These are phyloP conservation scores for Dipodomys merriami DNA, from an alignment of 2,113 vertebrate species.

Conservation along the genomic window DNA sequence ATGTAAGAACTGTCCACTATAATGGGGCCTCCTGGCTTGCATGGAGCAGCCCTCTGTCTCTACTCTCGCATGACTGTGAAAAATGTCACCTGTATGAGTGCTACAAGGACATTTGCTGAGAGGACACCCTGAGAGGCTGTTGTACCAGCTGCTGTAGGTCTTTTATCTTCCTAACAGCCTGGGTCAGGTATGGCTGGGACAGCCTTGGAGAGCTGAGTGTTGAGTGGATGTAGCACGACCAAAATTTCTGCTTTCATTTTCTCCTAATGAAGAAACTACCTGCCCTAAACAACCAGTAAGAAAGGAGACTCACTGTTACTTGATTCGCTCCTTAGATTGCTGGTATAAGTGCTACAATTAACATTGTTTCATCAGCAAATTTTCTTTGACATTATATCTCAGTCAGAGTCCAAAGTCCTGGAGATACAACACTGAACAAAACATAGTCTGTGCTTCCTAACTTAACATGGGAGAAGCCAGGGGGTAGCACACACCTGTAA, in stretches of 20 bases:
- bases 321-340: neutral
- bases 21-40: no score
- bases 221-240: neutral
- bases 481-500: neutral
- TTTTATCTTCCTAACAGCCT: neutral
- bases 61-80: neutral
- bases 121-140: neutral
- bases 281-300: neutral
- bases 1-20: no score
- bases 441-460: neutral
- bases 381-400: neutral
- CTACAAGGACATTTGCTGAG: neutral
- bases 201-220: neutral
- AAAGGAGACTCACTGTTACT: neutral
- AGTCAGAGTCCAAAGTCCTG: neutral
- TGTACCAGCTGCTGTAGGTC: neutral
- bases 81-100: neutral
- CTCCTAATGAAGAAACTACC: neutral
- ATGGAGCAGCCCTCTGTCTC: no score
- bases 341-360: neutral
- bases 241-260: neutral
- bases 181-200: neutral
- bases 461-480: neutral
- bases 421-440: neutral
- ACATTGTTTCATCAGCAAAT: neutral